These are phyloP conservation scores for Macquaria ambigua DNA, from an alignment of 2,113 vertebrate genomes.

Conservation along the genomic window DNA sequence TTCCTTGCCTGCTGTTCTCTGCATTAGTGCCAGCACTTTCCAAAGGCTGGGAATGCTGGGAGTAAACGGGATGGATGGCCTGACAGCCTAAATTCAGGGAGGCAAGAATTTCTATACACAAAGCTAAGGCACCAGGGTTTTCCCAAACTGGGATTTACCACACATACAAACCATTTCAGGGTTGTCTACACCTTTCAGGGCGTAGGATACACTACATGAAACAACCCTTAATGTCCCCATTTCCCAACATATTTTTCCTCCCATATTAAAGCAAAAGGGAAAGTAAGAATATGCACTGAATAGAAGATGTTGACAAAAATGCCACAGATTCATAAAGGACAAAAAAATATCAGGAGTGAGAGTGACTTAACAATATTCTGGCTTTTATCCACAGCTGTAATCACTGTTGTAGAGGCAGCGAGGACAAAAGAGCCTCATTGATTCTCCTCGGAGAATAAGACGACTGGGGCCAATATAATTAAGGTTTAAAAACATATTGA, in stretches of 20 bases:
- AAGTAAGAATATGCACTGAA: conserved; percentile 36
- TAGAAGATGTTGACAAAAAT: conserved; percentile 36
- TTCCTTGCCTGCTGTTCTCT: conserved; percentile 45
- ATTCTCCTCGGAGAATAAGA: conserved; percentile 75
- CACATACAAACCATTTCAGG: not conserved
- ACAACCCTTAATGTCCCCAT: conserved; percentile 33
- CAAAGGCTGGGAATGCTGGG: conserved; percentile 27
- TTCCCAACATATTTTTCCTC: conserved; percentile 30
- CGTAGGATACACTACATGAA: not conserved
- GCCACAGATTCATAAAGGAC: conserved; percentile 30
- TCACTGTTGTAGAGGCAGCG: conserved; percentile 60
- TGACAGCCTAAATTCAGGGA: conserved; percentile 5
- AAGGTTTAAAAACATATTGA: conserved; percentile 75
- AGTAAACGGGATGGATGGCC: conserved; percentile 31
- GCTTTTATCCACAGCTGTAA: conserved; percentile 69
- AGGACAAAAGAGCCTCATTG: conserved; percentile 73
- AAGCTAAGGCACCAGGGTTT: conserved; percentile 12
- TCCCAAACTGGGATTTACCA: conserved; percentile 2
- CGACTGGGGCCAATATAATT: conserved; percentile 72
- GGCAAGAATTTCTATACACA: not conserved
- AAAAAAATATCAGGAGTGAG: conserved; percentile 23
- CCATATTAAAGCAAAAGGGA: not conserved
- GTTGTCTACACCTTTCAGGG: conserved; percentile 16
- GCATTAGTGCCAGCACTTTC: conserved; percentile 15
- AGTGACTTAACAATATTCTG: conserved; percentile 63